These are phyloP conservation scores for Apamea epomidion DNA, from an alignment of 2,888 invertebrate species.

Conservation along the genomic window DNA sequence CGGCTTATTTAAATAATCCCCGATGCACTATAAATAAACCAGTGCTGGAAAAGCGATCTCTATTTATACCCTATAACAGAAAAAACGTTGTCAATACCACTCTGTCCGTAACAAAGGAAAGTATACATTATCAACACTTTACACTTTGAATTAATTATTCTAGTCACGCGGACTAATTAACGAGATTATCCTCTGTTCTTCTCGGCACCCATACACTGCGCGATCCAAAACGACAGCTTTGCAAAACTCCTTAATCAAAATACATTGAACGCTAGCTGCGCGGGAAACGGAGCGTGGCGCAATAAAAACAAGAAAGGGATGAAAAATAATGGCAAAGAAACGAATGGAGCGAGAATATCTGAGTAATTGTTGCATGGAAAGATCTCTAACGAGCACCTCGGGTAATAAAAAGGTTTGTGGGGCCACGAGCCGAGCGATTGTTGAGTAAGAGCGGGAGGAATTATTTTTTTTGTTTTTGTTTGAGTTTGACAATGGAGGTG, in stretches of 20 bases:
- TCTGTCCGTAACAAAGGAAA: slow-evolving; percentile 26
- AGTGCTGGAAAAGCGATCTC: neutral
- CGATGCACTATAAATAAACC: neutral
- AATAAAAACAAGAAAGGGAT: slow-evolving; percentile 68
- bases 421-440: slow-evolving; percentile 60
- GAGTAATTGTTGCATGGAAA: slow-evolving; percentile 82
- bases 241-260: slow-evolving; percentile 56
- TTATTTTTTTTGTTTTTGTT: slow-evolving; percentile 55
- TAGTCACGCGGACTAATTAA: slow-evolving; percentile 64
- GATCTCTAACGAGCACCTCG: slow-evolving; percentile 79
- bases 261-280: slow-evolving; percentile 66
- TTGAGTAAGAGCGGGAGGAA: slow-evolving; percentile 43
- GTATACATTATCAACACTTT: slow-evolving; percentile 38
- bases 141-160: slow-evolving; percentile 61
- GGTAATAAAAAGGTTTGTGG: slow-evolving; percentile 68
- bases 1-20: neutral
- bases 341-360: slow-evolving; percentile 78
- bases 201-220: slow-evolving; percentile 12
- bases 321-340: slow-evolving; percentile 68
- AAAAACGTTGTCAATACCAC: slow-evolving; percentile 18
- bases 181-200: slow-evolving; percentile 60
- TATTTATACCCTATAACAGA: neutral
- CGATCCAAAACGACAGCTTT: slow-evolving; percentile 32
- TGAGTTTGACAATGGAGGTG: slow-evolving; percentile 45
- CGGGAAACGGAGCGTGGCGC: slow-evolving; percentile 56